phyloP scores from a whole-genome alignment of 2,113 vertebrate genomes.

The Callipepla squamata region DNA sequence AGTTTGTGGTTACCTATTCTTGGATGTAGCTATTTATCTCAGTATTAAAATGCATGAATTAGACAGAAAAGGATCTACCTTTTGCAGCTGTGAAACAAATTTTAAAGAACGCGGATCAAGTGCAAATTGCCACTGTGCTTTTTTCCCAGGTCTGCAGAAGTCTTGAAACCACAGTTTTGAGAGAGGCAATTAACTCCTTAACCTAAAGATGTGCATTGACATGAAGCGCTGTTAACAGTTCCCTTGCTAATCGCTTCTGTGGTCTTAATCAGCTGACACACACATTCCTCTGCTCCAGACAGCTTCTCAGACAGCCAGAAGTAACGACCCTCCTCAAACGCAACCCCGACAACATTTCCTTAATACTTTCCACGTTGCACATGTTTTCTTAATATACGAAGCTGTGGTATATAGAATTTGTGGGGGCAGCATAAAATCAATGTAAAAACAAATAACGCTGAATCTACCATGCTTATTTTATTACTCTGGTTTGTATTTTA shows the following conservation, averaged over 20 bases:
- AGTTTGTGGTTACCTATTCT: neutral
- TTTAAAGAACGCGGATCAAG: neutral
- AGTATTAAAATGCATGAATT: neutral
- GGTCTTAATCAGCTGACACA: slow-evolving; percentile 47
- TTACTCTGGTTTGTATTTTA: neutral
- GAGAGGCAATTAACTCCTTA: slow-evolving; percentile 51
- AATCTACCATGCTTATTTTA: neutral
- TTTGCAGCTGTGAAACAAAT: neutral
- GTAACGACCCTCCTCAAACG: neutral
- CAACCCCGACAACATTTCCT: neutral
- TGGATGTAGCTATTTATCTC: neutral
- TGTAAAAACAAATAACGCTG: slow-evolving; percentile 9
- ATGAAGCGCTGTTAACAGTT: neutral
- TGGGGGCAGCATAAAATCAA: slow-evolving; percentile 6
- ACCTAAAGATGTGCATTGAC: slow-evolving; percentile 36
- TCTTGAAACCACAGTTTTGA: slow-evolving; percentile 33
- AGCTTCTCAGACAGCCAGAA: slow-evolving; percentile 16
- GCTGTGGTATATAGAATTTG: neutral
- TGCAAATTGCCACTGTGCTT: neutral
- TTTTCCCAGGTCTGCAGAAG: slow-evolving; percentile 13
- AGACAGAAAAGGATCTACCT: neutral
- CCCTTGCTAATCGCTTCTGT: slow-evolving; percentile 38
- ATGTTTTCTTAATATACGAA: slow-evolving; percentile 37
- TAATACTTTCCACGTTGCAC: slow-evolving; percentile 44
- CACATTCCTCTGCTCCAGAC: slow-evolving; percentile 8